A percentile compares a stretch with the other conserved stretches of the same genome.
Conservation (phyloP, 2,113 vertebrate genomes). For the Euleptes europaea region DNA sequence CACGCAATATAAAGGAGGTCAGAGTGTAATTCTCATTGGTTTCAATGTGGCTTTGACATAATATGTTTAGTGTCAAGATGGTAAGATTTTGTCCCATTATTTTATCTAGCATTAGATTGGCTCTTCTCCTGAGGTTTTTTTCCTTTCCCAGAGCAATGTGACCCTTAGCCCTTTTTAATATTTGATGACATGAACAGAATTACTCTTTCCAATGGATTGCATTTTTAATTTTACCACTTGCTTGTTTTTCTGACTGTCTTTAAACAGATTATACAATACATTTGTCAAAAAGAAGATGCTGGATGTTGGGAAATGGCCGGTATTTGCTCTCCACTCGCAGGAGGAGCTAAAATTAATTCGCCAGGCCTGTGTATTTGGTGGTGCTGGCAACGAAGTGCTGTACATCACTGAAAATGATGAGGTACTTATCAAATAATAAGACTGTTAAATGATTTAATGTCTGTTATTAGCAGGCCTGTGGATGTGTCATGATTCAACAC, state of each 20-base stretch:
- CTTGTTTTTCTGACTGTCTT: not conserved
- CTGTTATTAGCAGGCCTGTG: not conserved
- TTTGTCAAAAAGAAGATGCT: constrained; percentile 83
- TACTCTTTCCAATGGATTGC: not conserved
- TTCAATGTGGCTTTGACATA: not conserved
- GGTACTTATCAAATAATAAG: constrained; percentile 74
- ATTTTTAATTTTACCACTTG: not conserved
- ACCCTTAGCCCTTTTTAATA: not conserved
- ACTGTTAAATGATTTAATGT: not conserved
- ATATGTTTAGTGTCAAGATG: not conserved
- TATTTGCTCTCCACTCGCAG: constrained; percentile 93
- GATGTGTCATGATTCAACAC: not conserved
- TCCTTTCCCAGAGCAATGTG: not conserved
- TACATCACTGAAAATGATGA: constrained; percentile 93
- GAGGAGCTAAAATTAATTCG: constrained; percentile 91
- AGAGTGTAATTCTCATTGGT: not conserved
- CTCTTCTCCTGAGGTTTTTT: not conserved
- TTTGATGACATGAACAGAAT: not conserved
- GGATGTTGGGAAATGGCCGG: constrained; percentile 98
- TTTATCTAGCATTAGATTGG: not conserved
- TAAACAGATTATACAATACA: constrained; percentile 62
- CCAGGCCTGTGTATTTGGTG: constrained; percentile 95
- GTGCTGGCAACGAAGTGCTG: constrained; percentile 91
- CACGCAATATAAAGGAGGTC: too few species aligned
- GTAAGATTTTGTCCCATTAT: not conserved